These are phyloP conservation scores for Tiaroga cobitis DNA, from an alignment of 2,797 vertebrate species.

Conservation along the genomic window DNA sequence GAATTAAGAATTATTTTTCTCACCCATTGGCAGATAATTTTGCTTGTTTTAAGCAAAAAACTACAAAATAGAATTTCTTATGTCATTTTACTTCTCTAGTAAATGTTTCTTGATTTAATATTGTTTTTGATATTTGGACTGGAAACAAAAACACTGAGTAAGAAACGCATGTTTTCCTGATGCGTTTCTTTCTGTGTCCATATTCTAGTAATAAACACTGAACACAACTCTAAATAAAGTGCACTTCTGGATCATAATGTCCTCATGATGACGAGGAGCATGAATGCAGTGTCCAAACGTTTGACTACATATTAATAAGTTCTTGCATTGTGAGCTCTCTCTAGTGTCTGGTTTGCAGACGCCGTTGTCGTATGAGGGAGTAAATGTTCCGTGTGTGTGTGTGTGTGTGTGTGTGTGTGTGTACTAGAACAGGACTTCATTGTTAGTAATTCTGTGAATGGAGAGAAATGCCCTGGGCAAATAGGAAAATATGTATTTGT, in stretches of 20 bases:
- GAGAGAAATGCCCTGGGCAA: neutral
- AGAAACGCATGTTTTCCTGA: too few relatives aligned
- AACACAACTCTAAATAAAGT: neutral
- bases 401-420: neutral
- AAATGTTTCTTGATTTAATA: too few relatives aligned
- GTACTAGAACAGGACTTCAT: conserved; percentile 22
- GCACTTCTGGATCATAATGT: neutral
- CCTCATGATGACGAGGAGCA: neutral
- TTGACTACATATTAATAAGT: neutral
- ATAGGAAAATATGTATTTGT: conserved; percentile 16
- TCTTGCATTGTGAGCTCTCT: neutral
- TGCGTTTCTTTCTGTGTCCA: neutral
- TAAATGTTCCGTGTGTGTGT: conserved; percentile 14
- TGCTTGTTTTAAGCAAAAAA: too few relatives aligned
- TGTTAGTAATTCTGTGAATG: conserved; percentile 29
- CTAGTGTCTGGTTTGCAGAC: neutral
- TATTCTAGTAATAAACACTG: neutral
- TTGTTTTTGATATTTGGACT: too few relatives aligned
- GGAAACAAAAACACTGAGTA: too few relatives aligned
- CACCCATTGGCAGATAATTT: too few relatives aligned
- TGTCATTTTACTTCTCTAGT: too few relatives aligned
- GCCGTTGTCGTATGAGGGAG: neutral
- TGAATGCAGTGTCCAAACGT: neutral
- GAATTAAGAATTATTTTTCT: too few relatives aligned
- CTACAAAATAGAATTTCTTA: too few relatives aligned